phyloP scores from a whole-genome alignment of 2,888 invertebrate species.

The Lymantria dispar region DNA sequence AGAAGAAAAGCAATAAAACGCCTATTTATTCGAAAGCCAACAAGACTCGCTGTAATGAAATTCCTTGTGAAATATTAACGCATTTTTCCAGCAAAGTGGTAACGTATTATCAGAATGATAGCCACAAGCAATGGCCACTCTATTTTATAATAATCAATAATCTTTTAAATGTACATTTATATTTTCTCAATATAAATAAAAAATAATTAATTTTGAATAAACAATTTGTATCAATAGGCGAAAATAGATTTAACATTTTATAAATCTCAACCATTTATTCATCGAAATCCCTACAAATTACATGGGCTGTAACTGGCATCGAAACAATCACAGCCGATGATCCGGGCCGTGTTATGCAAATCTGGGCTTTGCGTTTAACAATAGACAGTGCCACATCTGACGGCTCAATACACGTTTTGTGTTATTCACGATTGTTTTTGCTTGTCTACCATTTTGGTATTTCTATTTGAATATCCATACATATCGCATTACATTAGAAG shows the following conservation, averaged over 20 bases:
- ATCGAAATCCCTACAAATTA: conserved; percentile 72
- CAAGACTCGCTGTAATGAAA: conserved; percentile 74
- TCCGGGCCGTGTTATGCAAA: conserved; percentile 75
- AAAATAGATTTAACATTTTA: conserved; percentile 38
- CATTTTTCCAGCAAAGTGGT: conserved; percentile 72
- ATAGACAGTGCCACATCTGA: conserved; percentile 60
- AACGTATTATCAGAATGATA: conserved; percentile 59
- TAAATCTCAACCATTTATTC: conserved; percentile 56
- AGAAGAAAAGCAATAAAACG: conserved; percentile 75
- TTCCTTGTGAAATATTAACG: conserved; percentile 76
- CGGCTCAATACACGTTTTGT: conserved; percentile 41
- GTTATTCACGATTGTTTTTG: conserved; percentile 31
- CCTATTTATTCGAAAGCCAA: conserved; percentile 77
- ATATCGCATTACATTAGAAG: too few species aligned
- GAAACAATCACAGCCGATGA: conserved; percentile 76
- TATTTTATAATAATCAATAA: conserved; percentile 17
- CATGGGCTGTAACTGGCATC: conserved; percentile 67
- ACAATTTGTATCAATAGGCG: conserved; percentile 9
- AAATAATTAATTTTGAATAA: conserved; percentile 1
- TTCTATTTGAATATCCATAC: too few species aligned
- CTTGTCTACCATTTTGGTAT: conserved; percentile 20
- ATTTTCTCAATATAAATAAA: neutral
- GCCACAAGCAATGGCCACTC: conserved; percentile 34
- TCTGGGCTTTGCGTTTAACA: conserved; percentile 68
- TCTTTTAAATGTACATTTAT: conserved; percentile 2